phyloP scores from a whole-genome alignment of 1,140 invertebrate species.

The Reticulitermes speratus region DNA sequence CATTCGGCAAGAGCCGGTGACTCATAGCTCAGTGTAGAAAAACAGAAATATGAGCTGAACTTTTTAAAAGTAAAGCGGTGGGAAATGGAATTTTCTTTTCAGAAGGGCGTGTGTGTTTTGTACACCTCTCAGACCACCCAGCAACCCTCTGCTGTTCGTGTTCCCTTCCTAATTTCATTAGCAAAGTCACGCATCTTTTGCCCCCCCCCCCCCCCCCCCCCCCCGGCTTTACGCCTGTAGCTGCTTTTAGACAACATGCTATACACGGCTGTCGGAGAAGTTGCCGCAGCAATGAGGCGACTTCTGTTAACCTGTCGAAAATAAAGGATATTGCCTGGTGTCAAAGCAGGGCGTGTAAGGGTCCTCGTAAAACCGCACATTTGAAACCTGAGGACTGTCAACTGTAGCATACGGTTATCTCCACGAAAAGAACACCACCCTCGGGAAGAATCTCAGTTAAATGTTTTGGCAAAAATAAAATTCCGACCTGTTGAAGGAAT shows the following conservation, averaged over 20 bases:
- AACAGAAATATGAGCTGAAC: not conserved
- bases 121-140: not conserved
- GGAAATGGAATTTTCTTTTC: not conserved
- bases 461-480: too few relatives aligned
- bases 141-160: not conserved
- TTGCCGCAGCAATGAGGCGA: not conserved
- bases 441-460: too few relatives aligned
- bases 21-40: not conserved
- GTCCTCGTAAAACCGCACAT: too few relatives aligned
- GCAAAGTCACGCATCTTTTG: not conserved
- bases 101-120: not conserved
- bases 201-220: not conserved
- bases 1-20: too few relatives aligned
- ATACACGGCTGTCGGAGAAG: not conserved
- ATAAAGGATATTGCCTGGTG: too few relatives aligned
- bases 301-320: not conserved
- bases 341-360: too few relatives aligned
- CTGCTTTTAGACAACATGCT: not conserved
- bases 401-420: too few relatives aligned
- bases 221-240: not conserved
- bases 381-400: too few relatives aligned
- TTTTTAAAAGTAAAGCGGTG: not conserved
- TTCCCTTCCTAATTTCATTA: constrained; percentile 16
- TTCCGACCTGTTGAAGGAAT: too few relatives aligned
- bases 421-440: too few relatives aligned